Evolutionary conservation across 2,888 invertebrate genomes (phyloP).

Genomic region (Malacosoma neustria): DNA sequence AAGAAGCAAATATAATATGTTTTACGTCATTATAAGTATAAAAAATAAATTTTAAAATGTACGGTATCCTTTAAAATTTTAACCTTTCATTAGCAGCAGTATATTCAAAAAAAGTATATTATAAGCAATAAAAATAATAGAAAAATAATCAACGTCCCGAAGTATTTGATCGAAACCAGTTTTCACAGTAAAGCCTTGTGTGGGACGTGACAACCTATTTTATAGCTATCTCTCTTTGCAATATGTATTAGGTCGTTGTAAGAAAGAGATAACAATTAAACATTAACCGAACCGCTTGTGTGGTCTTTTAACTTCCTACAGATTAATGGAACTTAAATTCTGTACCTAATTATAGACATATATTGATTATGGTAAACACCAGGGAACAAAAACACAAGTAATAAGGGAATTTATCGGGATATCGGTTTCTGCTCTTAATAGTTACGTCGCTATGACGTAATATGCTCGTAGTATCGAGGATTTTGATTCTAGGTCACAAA

Average conservation of each 20-base stretch:
- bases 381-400: too few species aligned
- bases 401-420: constrained; percentile 28
- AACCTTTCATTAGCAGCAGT: background rate
- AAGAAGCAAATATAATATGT: background rate
- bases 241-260: constrained; percentile 16
- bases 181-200: constrained; percentile 57
- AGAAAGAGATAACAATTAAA: constrained; percentile 32
- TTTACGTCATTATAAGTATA: background rate
- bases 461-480: too few species aligned
- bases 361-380: constrained; percentile 33
- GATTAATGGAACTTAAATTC: constrained; percentile 36
- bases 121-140: constrained; percentile 14
- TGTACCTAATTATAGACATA: constrained; percentile 21
- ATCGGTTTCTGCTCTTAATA: background rate
- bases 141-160: constrained; percentile 41
- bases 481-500: too few species aligned
- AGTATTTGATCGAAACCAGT: constrained; percentile 62
- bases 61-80: background rate
- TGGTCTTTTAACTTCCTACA: constrained; percentile 34
- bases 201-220: constrained; percentile 50
- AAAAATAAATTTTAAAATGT: background rate
- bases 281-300: constrained; percentile 29
- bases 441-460: too few species aligned
- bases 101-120: constrained; percentile 2
- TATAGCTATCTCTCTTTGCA: constrained; percentile 48